A percentile compares a stretch with the other conserved stretches of the same genome.
phyloP scores from a whole-genome alignment of 2,113 vertebrate species.

The Sialia sialis region DNA sequence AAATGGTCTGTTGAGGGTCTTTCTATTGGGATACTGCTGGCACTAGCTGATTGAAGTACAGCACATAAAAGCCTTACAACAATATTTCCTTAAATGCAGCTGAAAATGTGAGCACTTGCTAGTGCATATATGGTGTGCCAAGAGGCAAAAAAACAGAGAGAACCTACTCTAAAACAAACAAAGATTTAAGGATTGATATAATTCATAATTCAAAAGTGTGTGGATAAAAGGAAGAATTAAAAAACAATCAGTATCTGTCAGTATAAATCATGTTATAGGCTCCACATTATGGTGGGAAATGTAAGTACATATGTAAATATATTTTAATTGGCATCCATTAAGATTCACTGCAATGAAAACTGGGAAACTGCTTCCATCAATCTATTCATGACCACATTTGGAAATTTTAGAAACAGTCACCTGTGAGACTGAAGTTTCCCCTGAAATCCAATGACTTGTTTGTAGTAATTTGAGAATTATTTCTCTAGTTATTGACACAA shows the following conservation, averaged over 20 bases:
- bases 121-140: conserved; percentile 59
- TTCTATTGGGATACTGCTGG: conserved; percentile 78
- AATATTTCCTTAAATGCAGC: conserved; percentile 80
- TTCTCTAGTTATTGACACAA: neutral
- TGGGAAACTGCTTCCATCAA: neutral
- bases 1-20: conserved; percentile 83
- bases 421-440: neutral
- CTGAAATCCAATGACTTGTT: neutral
- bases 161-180: conserved; percentile 73
- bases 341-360: neutral
- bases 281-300: neutral
- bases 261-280: neutral
- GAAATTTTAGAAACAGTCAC: neutral
- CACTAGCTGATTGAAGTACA: conserved; percentile 77
- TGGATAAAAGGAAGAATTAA: conserved; percentile 50
- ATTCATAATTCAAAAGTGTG: conserved; percentile 61
- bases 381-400: neutral
- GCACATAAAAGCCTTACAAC: conserved; percentile 80
- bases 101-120: conserved; percentile 68
- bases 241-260: conserved; percentile 43
- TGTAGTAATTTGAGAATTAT: neutral
- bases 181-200: conserved; percentile 66
- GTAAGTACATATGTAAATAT: neutral
- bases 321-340: neutral
- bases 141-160: conserved; percentile 33